Conservation (phyloP, 2,888 invertebrate species). For the Ecliptopera silaceata region DNA sequence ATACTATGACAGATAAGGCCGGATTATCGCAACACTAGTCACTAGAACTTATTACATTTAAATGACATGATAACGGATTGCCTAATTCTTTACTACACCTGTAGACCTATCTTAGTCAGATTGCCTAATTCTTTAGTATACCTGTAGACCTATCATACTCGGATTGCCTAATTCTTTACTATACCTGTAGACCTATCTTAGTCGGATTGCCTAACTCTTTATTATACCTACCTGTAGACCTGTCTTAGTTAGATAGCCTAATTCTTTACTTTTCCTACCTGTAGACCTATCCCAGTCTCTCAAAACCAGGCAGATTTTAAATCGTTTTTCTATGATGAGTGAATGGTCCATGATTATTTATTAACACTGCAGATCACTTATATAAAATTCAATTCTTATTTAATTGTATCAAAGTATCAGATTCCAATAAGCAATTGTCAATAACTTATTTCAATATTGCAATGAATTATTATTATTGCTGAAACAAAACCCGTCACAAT, state of each 20-base stretch:
- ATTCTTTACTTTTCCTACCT: too few relatives aligned
- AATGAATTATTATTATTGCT: conserved; percentile 23
- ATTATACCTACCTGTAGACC: too few relatives aligned
- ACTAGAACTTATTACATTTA: conserved; percentile 15
- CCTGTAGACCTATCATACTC: too few relatives aligned
- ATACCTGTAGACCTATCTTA: too few relatives aligned
- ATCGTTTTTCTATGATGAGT: too few relatives aligned
- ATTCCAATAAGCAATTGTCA: conserved; percentile 16
- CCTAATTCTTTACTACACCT: conserved; percentile 19
- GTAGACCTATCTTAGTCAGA: too few relatives aligned
- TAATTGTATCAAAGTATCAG: conserved; percentile 10
- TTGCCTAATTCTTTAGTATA: conserved; percentile 20
- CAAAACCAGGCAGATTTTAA: too few relatives aligned
- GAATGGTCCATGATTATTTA: too few relatives aligned
- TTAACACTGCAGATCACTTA: conserved; percentile 10
- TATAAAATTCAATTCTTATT: conserved; percentile 5
- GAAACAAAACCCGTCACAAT: conserved; percentile 1
- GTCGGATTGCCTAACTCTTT: too few relatives aligned
- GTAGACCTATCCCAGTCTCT: too few relatives aligned
- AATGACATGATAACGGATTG: conserved; percentile 21
- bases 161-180: too few relatives aligned
- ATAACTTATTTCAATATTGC: conserved; percentile 11
- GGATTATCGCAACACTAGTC: conserved; percentile 6
- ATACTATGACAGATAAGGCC: background rate
- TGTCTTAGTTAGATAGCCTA: too few relatives aligned